Evolutionary conservation across 2,797 vertebrate genomes (phyloP).

Genomic region (Platalea minor): DNA sequence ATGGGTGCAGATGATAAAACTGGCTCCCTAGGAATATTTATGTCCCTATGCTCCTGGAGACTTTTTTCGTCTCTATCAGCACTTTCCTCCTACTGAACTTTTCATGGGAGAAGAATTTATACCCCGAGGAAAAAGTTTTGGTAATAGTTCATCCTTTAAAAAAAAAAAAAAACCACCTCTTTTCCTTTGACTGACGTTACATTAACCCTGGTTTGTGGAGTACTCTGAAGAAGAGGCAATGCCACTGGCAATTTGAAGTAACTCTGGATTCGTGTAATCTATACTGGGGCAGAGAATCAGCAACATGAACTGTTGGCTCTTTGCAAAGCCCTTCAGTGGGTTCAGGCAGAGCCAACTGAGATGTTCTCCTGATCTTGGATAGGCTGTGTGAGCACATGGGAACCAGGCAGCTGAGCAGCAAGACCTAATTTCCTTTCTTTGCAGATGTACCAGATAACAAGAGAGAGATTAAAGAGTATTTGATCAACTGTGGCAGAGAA

Average conservation of each 20-base stretch:
- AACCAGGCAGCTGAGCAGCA: background rate
- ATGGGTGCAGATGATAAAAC: background rate
- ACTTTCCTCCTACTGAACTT: background rate
- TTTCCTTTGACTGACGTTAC: background rate
- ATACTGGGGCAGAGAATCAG: background rate
- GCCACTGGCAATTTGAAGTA: background rate
- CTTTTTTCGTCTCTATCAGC: background rate
- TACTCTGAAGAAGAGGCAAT: background rate
- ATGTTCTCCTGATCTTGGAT: background rate
- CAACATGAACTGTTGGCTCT: background rate
- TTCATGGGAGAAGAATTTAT: background rate
- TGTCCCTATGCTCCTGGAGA: background rate
- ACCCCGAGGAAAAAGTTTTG: background rate
- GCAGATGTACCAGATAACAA: background rate
- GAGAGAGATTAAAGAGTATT: background rate
- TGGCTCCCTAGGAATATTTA: background rate
- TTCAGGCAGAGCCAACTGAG: background rate
- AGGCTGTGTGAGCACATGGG: background rate
- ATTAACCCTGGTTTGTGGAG: background rate
- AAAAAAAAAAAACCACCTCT: background rate
- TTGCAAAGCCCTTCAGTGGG: background rate
- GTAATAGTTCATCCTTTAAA: background rate
- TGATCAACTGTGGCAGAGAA: background rate
- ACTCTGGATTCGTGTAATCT: background rate
- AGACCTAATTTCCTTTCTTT: background rate